These are phyloP conservation scores for Carpatolechia fugitivella DNA, from an alignment of 2,888 invertebrate genomes.

Conservation along the genomic window DNA sequence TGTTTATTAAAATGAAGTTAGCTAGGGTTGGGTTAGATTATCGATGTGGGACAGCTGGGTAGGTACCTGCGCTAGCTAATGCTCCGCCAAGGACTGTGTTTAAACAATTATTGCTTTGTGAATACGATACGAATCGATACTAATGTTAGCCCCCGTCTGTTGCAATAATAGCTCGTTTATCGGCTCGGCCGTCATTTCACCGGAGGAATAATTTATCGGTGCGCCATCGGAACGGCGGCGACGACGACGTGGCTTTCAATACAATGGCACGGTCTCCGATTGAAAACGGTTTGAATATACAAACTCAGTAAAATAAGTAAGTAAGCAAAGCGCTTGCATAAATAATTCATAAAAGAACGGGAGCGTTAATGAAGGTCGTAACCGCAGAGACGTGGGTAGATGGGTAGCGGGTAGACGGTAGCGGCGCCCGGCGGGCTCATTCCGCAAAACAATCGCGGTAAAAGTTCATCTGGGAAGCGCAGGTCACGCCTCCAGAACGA, in stretches of 20 bases:
- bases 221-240: constrained; percentile 63
- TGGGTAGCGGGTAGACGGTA: background rate
- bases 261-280: constrained; percentile 59
- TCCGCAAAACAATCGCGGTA: constrained; percentile 44
- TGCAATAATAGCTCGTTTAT: constrained; percentile 75
- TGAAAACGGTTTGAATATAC: constrained; percentile 44
- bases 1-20: background rate
- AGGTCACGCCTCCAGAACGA: constrained; percentile 25
- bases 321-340: constrained; percentile 61
- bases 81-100: constrained; percentile 58
- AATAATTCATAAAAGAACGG: constrained; percentile 72
- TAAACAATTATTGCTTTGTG: constrained; percentile 71
- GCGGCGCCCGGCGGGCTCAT: constrained; percentile 34
- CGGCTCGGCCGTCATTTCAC: constrained; percentile 66
- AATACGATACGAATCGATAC: constrained; percentile 73
- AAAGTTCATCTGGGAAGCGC: constrained; percentile 38
- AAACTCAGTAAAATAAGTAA: constrained; percentile 35
- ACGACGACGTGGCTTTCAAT: constrained; percentile 63
- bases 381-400: constrained; percentile 46
- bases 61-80: constrained; percentile 41
- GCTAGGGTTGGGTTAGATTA: constrained; percentile 32
- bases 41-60: constrained; percentile 46
- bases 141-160: constrained; percentile 72
- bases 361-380: constrained; percentile 64
- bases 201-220: constrained; percentile 70